Percentiles rank a stretch among this genome's conserved stretches.
Evolutionary conservation across 1,140 invertebrate species (phyloP).

Genomic region (Drosophila nikananu): DNA sequence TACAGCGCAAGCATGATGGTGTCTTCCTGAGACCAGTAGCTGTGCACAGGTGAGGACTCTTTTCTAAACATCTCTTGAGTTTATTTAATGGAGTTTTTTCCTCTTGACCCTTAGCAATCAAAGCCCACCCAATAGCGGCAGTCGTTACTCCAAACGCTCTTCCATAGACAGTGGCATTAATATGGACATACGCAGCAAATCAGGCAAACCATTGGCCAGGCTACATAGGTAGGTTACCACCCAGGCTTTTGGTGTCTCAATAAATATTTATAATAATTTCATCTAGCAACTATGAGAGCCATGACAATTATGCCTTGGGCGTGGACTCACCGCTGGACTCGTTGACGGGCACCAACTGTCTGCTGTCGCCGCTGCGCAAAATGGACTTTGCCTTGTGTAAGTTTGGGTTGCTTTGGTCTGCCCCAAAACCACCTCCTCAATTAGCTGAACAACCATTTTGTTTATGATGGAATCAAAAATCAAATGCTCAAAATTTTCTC

Average conservation of each 20-base stretch:
- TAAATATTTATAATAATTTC: neutral
- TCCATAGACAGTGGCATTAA: constrained; percentile 95
- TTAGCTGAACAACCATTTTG: constrained; percentile 5
- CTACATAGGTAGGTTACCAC: constrained; percentile 86
- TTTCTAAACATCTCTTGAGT: neutral
- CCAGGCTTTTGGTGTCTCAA: neutral
- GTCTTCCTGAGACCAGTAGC: constrained; percentile 88
- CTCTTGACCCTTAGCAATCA: constrained; percentile 62
- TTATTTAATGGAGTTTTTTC: neutral
- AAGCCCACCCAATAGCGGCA: constrained; percentile 84
- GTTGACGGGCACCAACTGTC: constrained; percentile 58
- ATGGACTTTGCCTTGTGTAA: constrained; percentile 91
- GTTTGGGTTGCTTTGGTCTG: constrained; percentile 63
- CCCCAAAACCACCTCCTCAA: neutral
- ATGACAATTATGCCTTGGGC: constrained; percentile 72
- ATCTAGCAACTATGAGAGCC: constrained; percentile 64
- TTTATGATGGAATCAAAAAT: constrained; percentile 18
- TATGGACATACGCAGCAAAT: constrained; percentile 86
- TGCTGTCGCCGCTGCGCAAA: constrained; percentile 85
- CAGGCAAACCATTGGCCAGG: constrained; percentile 80
- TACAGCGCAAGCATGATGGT: constrained; percentile 86
- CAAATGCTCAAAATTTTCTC: constrained; percentile 53
- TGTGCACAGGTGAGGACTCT: constrained; percentile 85
- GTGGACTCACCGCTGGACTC: constrained; percentile 85
- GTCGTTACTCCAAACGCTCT: constrained; percentile 90